These are phyloP conservation scores for Ophion obscuratus DNA, from an alignment of 2,888 invertebrate genomes.

Conservation along the genomic window DNA sequence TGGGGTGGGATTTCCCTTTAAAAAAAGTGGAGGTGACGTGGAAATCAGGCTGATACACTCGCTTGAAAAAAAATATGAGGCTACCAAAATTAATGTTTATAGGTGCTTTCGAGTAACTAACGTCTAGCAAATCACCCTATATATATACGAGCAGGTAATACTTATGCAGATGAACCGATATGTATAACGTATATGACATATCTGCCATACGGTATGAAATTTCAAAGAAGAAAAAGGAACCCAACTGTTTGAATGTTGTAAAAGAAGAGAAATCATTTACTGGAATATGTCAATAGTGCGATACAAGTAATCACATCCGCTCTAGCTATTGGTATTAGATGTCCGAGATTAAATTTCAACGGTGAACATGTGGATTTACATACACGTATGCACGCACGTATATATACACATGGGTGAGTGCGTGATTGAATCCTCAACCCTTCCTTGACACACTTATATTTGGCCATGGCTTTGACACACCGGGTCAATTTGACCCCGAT, in stretches of 20 bases:
- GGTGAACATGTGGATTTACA: not conserved
- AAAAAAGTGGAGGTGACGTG: too few relatives aligned
- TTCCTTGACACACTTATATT: too few relatives aligned
- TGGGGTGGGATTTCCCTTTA: too few relatives aligned
- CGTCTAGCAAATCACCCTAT: not conserved
- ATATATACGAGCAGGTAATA: constrained; percentile 23
- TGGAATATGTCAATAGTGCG: constrained; percentile 56
- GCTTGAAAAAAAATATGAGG: too few relatives aligned
- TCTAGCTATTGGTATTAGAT: constrained; percentile 49
- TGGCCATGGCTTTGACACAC: too few relatives aligned
- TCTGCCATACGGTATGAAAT: constrained; percentile 62
- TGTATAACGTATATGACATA: constrained; percentile 54
- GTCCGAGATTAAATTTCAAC: constrained; percentile 21
- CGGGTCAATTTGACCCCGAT: too few relatives aligned
- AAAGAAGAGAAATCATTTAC: constrained; percentile 50
- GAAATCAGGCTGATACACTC: too few relatives aligned
- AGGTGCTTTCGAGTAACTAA: too few relatives aligned
- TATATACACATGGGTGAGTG: not conserved
- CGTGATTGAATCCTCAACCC: not conserved
- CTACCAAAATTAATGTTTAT: too few relatives aligned
- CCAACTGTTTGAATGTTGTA: constrained; percentile 66
- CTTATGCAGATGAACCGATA: constrained; percentile 20
- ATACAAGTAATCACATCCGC: constrained; percentile 39
- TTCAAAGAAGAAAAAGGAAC: constrained; percentile 55
- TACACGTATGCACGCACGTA: not conserved